Base-by-base conservation (phyloP, 1,140 invertebrate genomes). In the Sweltsa coloradensis region DNA sequence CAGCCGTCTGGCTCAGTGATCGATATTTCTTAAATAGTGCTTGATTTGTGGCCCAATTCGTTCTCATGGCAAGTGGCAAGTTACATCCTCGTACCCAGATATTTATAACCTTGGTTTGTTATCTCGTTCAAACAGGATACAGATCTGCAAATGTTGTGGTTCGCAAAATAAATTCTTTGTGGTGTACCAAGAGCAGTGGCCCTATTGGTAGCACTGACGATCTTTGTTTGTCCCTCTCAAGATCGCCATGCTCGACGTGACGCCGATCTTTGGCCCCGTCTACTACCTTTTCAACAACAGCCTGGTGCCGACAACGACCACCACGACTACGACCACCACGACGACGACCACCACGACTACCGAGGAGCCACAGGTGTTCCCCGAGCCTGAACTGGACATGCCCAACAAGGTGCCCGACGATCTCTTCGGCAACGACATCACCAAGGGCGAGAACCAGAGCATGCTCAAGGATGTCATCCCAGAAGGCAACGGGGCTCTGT, bases 251-350 rank as follows among this genome's bases (percentile, higher is more conserved):
- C 63, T 66, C 34, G 78, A 85, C 52, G 68, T 87, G 0, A 70
- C 67, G 46, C 69, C 76, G 3, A 72, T 79, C 47, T 82, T 79
- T 47, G 76, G 82, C 23, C 76, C 79, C 13, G 70, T 83, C 14
- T 89, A 83, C 59, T 89, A 76, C 60, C 55, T 83, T 19, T 70
- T 70, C 27, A 88, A 89, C 59, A 75, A 76, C 45, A 81, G 74
- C 14, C 59, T 84, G 6, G 82, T 87, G 6, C 84, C 85, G 13
- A 86, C 81, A 1, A 87, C 83, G 0, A 76, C 77, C 0, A 74
- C 79, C 0, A 79, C 81, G 2, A 79, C 82, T 0, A 79, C 79
- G 0, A 83, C 82, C 5, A 83, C 78, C 0, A 75, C 79, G 0
- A 76, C 76, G 13, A 44, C 41, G 1, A 49, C 47, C 2, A 41